Base-by-base conservation (phyloP, 2,797 vertebrate species). In the Acropternis orthonyx region DNA sequence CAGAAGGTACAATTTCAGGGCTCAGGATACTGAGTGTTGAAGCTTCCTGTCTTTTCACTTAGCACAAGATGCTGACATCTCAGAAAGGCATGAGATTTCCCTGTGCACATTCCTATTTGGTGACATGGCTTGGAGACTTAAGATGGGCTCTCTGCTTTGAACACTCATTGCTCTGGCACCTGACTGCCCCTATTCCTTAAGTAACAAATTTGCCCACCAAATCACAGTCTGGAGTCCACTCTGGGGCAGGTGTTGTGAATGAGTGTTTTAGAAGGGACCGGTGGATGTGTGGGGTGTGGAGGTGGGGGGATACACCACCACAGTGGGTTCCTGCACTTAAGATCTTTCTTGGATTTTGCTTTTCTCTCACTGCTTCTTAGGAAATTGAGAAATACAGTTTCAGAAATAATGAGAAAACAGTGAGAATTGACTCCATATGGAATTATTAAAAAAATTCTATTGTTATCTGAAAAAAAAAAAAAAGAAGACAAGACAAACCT, bases 251-350 rank as follows among this genome's bases (percentile, higher is more conserved):
- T 58, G 37, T 26, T 14, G 28, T 21, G n/a, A 30, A 21, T 28
- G 2, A 56, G 10, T 5, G 2, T 12, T 87, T 56, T 17, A 26
- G 67, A 73, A 73, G 44, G 26, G 51, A 23, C 4, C 15, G 16
- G 7, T 7, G 0, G 15, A 39, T 16, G 19, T 27, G 12, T 27
- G 36, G 7, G 20, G 7, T 43, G 39, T 20, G 39, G 28, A 30
- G 5, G 10, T 62, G 36, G 21, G 30, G 30, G 15, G 12, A 17
- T 44, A 23, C 9, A 44, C n/a, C 23, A 51, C 32, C 10, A n/a
- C 15, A 37, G n/a, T 0, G 0, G 3, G 6, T 75, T 22, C 23
- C n/a, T 55, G 19, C 21, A 10, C 24, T 56, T 36, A 8, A 27
- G 13, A 32, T 23, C 2, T 62, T 88, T 15, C 37, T 6, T 46